These are phyloP conservation scores for Thunnus albacares DNA, from an alignment of 2,797 vertebrate species.

Conservation along the genomic window DNA sequence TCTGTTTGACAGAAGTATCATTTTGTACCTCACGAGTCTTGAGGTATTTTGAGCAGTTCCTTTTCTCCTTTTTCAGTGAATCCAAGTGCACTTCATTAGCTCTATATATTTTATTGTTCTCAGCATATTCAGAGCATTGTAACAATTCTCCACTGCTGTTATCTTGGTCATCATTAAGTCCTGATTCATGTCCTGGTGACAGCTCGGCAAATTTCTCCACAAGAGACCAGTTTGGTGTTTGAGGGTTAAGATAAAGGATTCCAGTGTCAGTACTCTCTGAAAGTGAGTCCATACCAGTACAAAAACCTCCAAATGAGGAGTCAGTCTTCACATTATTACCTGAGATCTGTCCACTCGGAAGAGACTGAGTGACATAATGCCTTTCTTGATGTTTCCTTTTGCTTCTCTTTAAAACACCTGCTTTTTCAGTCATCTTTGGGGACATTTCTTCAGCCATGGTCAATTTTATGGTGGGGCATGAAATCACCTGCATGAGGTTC, in stretches of 20 bases:
- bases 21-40: conserved; percentile 36
- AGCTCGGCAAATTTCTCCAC: conserved; percentile 70
- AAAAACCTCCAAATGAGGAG: conserved; percentile 20
- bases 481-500: conserved; percentile 25
- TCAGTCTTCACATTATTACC: conserved; percentile 13
- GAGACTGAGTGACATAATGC: conserved; percentile 20
- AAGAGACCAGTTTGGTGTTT: conserved; percentile 68
- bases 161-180: conserved; percentile 13
- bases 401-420: conserved; percentile 57
- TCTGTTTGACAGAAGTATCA: conserved; percentile 25
- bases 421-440: conserved; percentile 40
- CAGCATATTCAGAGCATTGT: conserved; percentile 7
- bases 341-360: conserved; percentile 38
- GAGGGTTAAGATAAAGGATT: conserved; percentile 76
- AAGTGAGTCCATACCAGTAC: not conserved
- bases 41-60: conserved; percentile 15
- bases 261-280: conserved; percentile 51
- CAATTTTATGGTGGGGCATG: not conserved
- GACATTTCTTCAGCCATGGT: conserved; percentile 65
- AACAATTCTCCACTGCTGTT: not conserved
- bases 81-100: conserved; percentile 14
- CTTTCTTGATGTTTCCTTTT: conserved; percentile 60
- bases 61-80: conserved; percentile 19
- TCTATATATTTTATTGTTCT: conserved; percentile 14
- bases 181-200: conserved; percentile 37